A percentile compares a stretch with the other conserved stretches of the same genome.
Evolutionary conservation across 2,797 vertebrate species (phyloP).

Genomic region (Takifugu rubripes): DNA sequence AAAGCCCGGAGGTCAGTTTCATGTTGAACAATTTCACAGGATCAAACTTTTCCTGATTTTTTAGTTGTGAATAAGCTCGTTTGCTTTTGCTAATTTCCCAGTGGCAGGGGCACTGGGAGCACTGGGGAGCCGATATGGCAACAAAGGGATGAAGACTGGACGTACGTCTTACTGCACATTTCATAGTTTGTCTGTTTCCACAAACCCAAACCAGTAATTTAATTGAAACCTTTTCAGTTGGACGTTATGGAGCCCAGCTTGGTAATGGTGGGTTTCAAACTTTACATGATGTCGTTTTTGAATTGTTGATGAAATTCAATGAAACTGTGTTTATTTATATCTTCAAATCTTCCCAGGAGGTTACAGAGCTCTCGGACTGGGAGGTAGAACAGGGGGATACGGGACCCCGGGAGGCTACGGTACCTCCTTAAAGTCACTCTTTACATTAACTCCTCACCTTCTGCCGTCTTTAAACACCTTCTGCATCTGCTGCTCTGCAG

Average conservation of each 20-base stretch:
- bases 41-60: no score
- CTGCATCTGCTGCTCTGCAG: background rate
- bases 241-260: slow-evolving; percentile 63
- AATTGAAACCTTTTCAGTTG: slow-evolving; percentile 41
- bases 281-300: background rate
- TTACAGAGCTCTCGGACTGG: slow-evolving; percentile 61
- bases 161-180: slow-evolving; percentile 30
- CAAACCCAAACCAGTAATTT: background rate
- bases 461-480: background rate
- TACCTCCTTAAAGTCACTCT: slow-evolving; percentile 7
- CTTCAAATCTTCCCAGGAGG: slow-evolving; percentile 40
- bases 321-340: background rate
- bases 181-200: background rate
- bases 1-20: slow-evolving; percentile 61
- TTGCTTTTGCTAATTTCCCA: background rate
- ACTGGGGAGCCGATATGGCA: slow-evolving; percentile 52
- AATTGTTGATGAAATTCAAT: background rate
- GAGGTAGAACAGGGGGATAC: slow-evolving; percentile 55
- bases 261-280: slow-evolving; percentile 44
- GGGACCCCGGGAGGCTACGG: slow-evolving; percentile 59
- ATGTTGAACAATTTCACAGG: no score
- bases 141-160: slow-evolving; percentile 67
- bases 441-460: background rate
- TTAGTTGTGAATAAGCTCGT: no score
- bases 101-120: slow-evolving; percentile 56